Conservation (phyloP, 2,113 vertebrate species). For the Colossoma macropomum region DNA sequence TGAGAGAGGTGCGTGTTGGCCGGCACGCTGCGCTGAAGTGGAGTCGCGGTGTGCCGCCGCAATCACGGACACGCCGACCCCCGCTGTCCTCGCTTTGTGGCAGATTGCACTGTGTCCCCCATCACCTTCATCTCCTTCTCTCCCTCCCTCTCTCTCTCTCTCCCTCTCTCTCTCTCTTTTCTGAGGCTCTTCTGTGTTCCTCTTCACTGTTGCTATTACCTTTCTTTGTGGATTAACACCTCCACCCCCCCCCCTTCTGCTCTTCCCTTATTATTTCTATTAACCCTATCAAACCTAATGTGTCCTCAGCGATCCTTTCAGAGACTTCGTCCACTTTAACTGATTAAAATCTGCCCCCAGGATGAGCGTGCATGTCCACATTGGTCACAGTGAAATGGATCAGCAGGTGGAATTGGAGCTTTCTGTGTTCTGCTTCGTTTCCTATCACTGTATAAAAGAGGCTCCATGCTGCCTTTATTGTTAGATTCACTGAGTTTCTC, state of each 20-base stretch:
- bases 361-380: too few species aligned
- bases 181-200: neutral
- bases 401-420: too few species aligned
- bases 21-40: constrained; percentile 35
- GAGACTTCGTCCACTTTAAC: neutral
- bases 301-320: neutral
- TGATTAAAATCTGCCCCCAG: too few species aligned
- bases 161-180: constrained; percentile 58
- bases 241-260: too few species aligned
- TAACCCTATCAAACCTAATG: neutral
- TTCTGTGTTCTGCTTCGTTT: too few species aligned
- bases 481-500: too few species aligned
- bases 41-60: neutral
- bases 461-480: too few species aligned
- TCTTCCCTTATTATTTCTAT: neutral
- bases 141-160: constrained; percentile 55
- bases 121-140: constrained; percentile 70
- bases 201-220: neutral
- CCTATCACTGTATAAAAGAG: too few species aligned
- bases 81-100: constrained; percentile 53
- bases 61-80: constrained; percentile 50
- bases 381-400: too few species aligned
- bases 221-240: neutral
- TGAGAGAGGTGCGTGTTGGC: constrained; percentile 41
- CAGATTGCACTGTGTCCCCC: constrained; percentile 71